Evolutionary conservation across 2,888 invertebrate genomes (phyloP), one percentile per base, ranked within the genome.

Genomic region (Stramonita haemastoma): DNA sequence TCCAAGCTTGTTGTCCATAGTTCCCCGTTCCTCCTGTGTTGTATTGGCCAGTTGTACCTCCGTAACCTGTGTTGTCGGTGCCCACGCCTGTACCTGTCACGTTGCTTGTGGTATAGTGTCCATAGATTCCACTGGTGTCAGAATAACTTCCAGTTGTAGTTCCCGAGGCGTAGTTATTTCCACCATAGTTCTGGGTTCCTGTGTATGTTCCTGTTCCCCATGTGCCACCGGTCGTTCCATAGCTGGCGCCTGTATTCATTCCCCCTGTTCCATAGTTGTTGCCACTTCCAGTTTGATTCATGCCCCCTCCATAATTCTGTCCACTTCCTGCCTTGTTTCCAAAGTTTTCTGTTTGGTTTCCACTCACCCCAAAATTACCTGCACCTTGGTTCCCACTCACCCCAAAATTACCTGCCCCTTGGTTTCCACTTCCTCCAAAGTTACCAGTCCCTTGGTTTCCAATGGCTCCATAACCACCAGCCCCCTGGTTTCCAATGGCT

Each of bases 231-330:
- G n/a, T 87, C 0, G 81, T 57, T 34, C 79, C 87, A 29, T 26
- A 34, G 34, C 34, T 57, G 19, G 56, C 56, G 5, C 87, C 87
- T 34, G 46, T 57, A 26, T 56, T 87, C 77, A 34, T 70, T 19
- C 34, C 73, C 1, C 81, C 81, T 32, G 81, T 81, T 60, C 87
- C 79, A 73, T 81, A 87, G 81, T 26, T 81, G 81, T 81, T 57
- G 46, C 84, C 83, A 60, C 34, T 57, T 32, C 83, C 88, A 29
- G 36, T 46, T 8, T 56, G 36, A 26, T 46, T 56, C 36, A 36
- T 73, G 29, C 56, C 73, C n/a, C 56, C 26, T 1, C 88, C 83
- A 81, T 22, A 86, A 11, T 73, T 70, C 26, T n/a, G 29, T n/a
- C 29, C 29, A 8, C 77, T n/a, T n/a, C n/a, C 73, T 36, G 36